These are phyloP conservation scores for Zapus hudsonius DNA, from an alignment of 2,113 vertebrate genomes.

Conservation along the genomic window DNA sequence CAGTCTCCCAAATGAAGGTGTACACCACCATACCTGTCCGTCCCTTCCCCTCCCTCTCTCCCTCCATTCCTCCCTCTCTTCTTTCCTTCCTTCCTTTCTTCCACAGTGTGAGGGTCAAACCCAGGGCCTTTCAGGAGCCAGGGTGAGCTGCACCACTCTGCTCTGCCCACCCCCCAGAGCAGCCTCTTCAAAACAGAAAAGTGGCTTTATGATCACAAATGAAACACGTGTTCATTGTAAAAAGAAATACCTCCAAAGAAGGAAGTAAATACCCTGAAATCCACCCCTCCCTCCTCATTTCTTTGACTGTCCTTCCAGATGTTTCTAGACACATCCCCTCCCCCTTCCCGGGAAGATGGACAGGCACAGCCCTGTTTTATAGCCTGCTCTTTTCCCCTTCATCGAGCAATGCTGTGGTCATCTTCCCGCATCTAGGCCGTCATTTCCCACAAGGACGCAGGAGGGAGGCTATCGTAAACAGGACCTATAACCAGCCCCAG, in stretches of 20 bases:
- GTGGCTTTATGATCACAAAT: background rate
- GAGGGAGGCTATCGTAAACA: fast-evolving
- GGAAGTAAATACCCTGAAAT: background rate
- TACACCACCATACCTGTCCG: too few relatives aligned
- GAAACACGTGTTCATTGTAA: background rate
- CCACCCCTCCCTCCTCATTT: background rate
- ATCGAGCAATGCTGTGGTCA: fast-evolving
- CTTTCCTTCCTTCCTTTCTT: too few relatives aligned
- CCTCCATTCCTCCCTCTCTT: background rate
- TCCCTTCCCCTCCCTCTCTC: background rate
- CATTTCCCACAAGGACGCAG: too few relatives aligned
- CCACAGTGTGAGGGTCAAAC: background rate
- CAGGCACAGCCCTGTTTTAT: background rate
- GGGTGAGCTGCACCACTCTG: background rate
- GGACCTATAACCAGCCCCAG: background rate
- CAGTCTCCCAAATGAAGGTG: background rate
- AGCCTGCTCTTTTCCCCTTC: background rate
- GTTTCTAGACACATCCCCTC: background rate
- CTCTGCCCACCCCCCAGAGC: background rate
- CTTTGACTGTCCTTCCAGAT: background rate
- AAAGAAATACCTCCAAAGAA: background rate
- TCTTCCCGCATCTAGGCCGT: too few relatives aligned
- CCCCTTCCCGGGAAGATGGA: too few relatives aligned
- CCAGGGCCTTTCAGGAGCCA: background rate
- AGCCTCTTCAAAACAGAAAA: background rate